Base-by-base conservation (phyloP, 2,113 vertebrate genomes). In the Oplegnathus fasciatus region DNA sequence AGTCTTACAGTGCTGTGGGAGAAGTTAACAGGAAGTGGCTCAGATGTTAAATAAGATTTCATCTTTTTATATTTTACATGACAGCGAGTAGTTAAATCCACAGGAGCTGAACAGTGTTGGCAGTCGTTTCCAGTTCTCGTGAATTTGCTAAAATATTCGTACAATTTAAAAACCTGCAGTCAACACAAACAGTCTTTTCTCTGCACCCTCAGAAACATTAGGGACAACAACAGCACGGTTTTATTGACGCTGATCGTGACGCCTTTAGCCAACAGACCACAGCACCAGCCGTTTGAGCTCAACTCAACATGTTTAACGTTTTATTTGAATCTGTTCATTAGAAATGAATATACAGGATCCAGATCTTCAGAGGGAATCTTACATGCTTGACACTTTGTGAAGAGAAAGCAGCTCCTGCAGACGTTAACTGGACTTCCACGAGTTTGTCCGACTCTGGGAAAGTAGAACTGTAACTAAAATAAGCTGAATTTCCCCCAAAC, bases 391-490 rank as follows among this genome's bases (percentile, higher is more conserved):
- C n/a, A n/a, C n/a, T n/a, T n/a, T n/a, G n/a, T n/a, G n/a, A n/a
- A n/a, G n/a, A n/a, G n/a, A n/a, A n/a, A n/a, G n/a, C n/a, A n/a
- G n/a, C n/a, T n/a, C n/a, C 42, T 11, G 42, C 42, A 37, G 37
- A 8, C 15, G 13, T 14, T 15, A 46, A 48, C 15, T 15, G 13
- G 9, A 34, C 24, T 0, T 54, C 28, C 40, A 8, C 5, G 28
- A 73, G 70, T 75, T 79, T 8, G 48, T 79, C 48, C 2, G 17
- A 32, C 18, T 76, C 28, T 46, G 67, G 15, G 46, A 18, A 67
- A 58, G 30, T 22, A 32, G 6, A 66, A 2, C n/a, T 32, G 18
- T 20, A 10, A 17, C 26, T 46, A 20, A 24, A 50, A 30, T 9
- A 8, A 61, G 26, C 15, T 24, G 15, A 54, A 18, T 18, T 68